Conservation (phyloP, 2,888 invertebrate species). For the Homarus gammarus region DNA sequence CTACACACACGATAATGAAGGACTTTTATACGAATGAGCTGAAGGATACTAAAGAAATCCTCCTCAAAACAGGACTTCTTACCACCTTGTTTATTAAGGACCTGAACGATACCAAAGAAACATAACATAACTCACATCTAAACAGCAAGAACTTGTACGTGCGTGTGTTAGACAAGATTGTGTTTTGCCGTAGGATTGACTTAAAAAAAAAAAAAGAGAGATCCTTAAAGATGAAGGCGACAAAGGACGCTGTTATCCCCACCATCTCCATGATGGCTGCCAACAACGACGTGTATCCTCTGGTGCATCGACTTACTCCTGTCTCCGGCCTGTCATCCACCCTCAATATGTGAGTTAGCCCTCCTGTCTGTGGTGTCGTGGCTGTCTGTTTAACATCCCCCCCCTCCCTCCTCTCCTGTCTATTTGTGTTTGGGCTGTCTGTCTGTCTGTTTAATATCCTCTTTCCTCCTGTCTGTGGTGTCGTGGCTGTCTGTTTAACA, state of each 20-base stretch:
- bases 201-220: too few species aligned
- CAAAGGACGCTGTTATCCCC: conserved; percentile 33
- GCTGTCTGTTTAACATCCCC: background rate
- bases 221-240: conserved; percentile 40
- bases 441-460: too few species aligned
- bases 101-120: too few species aligned
- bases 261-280: conserved; percentile 47
- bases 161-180: background rate
- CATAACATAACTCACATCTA: too few species aligned
- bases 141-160: background rate
- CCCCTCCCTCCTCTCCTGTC: too few species aligned
- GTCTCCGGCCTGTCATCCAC: conserved; percentile 52
- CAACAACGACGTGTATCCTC: conserved; percentile 34
- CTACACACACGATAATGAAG: too few species aligned
- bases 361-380: background rate
- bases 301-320: conserved; percentile 41
- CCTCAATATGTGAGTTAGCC: conserved; percentile 42
- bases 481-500: too few species aligned
- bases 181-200: background rate
- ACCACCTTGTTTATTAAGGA: too few species aligned
- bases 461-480: too few species aligned
- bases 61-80: background rate
- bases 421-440: too few species aligned
- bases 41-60: too few species aligned
- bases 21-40: too few species aligned